Evolutionary conservation across 2,113 vertebrate species (phyloP).

Genomic region (Gymnorhina tibicen): DNA sequence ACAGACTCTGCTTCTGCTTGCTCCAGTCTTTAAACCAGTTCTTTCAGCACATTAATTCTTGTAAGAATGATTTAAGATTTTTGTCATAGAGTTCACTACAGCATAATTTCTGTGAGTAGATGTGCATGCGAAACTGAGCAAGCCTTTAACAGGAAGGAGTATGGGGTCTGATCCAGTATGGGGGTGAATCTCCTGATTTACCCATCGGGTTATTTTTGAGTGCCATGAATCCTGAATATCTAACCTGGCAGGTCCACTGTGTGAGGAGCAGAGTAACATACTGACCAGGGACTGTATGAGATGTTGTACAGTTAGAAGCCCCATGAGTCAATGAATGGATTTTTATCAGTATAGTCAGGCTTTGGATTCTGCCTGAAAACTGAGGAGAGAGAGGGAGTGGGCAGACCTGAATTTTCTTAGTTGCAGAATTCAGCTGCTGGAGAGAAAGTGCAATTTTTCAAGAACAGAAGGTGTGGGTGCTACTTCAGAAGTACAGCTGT

Average conservation of each 20-base stretch:
- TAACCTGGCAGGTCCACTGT: background rate
- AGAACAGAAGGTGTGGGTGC: slow-evolving; percentile 2
- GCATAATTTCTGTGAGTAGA: background rate
- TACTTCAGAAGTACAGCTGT: slow-evolving; percentile 1
- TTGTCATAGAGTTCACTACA: background rate
- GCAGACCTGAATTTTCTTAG: background rate
- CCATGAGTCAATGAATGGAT: background rate
- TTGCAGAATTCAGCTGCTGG: background rate
- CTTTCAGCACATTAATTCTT: background rate
- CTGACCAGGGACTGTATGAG: background rate
- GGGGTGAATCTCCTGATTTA: background rate
- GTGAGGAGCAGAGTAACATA: background rate
- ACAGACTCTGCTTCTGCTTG: background rate
- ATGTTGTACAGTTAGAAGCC: background rate
- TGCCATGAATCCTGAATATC: background rate
- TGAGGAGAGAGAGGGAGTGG: background rate
- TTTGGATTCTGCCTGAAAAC: background rate
- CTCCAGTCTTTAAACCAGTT: background rate
- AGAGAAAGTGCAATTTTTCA: background rate
- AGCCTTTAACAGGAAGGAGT: background rate
- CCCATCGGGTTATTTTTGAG: background rate
- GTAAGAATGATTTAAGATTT: background rate
- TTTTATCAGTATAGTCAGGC: background rate
- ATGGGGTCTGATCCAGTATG: background rate
- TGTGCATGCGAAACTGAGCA: background rate